Evolutionary conservation across 2,888 invertebrate species (phyloP).

Genomic region (Synanthedon formicaeformis): DNA sequence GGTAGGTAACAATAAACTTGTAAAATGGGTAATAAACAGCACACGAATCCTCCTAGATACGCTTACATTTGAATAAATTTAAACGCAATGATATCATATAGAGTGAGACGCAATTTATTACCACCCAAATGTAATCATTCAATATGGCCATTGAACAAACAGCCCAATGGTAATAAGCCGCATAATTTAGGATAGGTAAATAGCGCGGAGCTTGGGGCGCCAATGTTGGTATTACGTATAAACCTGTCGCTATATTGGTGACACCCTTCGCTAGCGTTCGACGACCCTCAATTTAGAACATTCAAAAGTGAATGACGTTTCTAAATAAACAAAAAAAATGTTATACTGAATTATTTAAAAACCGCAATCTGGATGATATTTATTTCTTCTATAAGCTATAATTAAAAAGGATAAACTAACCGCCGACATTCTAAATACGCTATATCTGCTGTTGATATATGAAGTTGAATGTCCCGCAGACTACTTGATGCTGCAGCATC

Average conservation of each 20-base stretch:
- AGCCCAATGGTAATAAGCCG: slow-evolving; percentile 9
- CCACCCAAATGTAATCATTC: slow-evolving; percentile 24
- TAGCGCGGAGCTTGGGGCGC: background rate
- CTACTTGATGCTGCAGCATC: no score
- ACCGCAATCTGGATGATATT: no score
- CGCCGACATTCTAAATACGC: no score
- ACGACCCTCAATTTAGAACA: background rate
- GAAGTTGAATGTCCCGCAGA: no score
- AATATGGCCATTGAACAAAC: slow-evolving; percentile 34
- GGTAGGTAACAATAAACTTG: no score
- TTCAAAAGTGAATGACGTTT: no score
- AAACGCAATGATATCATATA: slow-evolving; percentile 21
- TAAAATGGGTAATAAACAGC: no score
- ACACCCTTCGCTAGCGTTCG: background rate
- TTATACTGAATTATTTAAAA: no score
- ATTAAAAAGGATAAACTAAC: no score
- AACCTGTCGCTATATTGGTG: slow-evolving; percentile 25
- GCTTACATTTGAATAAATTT: slow-evolving; percentile 30
- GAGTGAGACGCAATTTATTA: slow-evolving; percentile 28
- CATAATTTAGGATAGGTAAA: background rate
- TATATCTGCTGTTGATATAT: no score
- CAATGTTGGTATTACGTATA: background rate
- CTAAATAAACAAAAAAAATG: no score
- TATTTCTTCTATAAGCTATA: no score
- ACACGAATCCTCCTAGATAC: slow-evolving; percentile 2